Evolutionary conservation across 2,888 invertebrate species (phyloP), one percentile per base, ranked within the genome.

Genomic region (Erebia epiphron): DNA sequence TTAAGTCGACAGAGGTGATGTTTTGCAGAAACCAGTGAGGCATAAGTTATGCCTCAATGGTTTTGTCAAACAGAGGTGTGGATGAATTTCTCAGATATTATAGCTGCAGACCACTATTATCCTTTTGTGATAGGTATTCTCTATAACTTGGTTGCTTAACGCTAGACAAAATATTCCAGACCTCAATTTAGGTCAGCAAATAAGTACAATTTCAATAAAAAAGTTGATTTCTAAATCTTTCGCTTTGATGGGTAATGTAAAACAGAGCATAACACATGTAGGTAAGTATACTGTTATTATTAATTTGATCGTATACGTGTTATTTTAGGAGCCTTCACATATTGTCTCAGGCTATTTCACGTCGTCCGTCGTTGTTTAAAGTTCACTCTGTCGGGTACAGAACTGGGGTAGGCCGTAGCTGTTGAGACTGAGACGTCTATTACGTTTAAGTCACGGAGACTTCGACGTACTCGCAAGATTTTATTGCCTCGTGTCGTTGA

Each of bases 311-410:
- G 65, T 65, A 58, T 57, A 58, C n/a, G 14, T 67, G 67, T 72
- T 72, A 35, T 70, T 67, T 70, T 70, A 72, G 69, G 61, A 61
- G 69, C 16, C 35, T 64, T n/a, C 2, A 35, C 5, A 43, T 64
- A 35, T n/a, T n/a, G n/a, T 21, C 63, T 50, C 13, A 16, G 35
- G 63, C n/a, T 50, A 63, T 49, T 61, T 21, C 46, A 18, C 18
- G 46, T n/a, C n/a, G n/a, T n/a, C n/a, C n/a, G n/a, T n/a, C n/a
- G n/a, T 64, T 64, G 64, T 54, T 54, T 35, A 16, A 54, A 41
- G 64, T 64, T 64, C 52, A 35, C 16, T 50, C 16, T 64, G 52
- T 63, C 26, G 26, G 62, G n/a, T 14, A 50, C 49, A 26, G 26
- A n/a, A 26, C 49, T 21, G 10, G 62, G 46, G 62, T 60, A 35